Evolutionary conservation across 2,888 invertebrate genomes (phyloP).

Genomic region (Scaeva pyrastri): DNA sequence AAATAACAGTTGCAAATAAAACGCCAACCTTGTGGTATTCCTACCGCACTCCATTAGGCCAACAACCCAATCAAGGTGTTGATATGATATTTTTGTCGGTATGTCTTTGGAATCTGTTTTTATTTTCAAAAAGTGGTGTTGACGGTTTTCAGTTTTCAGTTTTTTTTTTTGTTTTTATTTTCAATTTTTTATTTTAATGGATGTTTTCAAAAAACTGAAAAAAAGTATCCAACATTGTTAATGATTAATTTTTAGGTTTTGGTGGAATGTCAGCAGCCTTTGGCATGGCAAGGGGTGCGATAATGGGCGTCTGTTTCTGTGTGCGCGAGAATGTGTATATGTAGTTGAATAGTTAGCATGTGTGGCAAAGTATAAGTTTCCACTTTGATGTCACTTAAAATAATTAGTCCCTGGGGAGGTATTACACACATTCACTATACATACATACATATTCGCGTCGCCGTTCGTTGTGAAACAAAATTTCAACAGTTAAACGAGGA

Average conservation of each 20-base stretch:
- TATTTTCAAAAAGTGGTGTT: neutral
- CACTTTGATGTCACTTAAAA: slow-evolving; percentile 65
- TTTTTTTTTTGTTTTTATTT: slow-evolving; percentile 10
- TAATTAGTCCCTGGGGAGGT: slow-evolving; percentile 66
- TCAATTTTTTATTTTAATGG: slow-evolving; percentile 26
- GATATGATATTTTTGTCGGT: slow-evolving; percentile 37
- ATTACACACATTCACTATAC: slow-evolving; percentile 11
- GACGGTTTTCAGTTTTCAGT: slow-evolving; percentile 11
- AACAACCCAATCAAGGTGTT: slow-evolving; percentile 62
- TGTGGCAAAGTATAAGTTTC: slow-evolving; percentile 24
- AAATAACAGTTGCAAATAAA: slow-evolving; percentile 44
- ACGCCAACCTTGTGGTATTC: slow-evolving; percentile 51
- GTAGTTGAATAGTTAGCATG: slow-evolving; percentile 12
- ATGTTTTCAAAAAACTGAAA: slow-evolving; percentile 39
- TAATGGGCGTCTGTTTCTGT: neutral
- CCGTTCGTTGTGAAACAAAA: neutral
- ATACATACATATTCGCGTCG: neutral
- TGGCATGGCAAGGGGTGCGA: no score
- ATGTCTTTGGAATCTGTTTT: slow-evolving; percentile 15
- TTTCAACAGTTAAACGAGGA: neutral
- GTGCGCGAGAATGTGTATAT: no score
- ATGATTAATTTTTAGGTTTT: slow-evolving; percentile 9
- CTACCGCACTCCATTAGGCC: slow-evolving; percentile 44
- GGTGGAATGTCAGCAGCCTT: neutral
- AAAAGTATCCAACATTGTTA: neutral